Evolutionary conservation across 2,797 vertebrate species (phyloP), one percentile per base, ranked within the genome.

Genomic region (Eospalax fontanierii): DNA sequence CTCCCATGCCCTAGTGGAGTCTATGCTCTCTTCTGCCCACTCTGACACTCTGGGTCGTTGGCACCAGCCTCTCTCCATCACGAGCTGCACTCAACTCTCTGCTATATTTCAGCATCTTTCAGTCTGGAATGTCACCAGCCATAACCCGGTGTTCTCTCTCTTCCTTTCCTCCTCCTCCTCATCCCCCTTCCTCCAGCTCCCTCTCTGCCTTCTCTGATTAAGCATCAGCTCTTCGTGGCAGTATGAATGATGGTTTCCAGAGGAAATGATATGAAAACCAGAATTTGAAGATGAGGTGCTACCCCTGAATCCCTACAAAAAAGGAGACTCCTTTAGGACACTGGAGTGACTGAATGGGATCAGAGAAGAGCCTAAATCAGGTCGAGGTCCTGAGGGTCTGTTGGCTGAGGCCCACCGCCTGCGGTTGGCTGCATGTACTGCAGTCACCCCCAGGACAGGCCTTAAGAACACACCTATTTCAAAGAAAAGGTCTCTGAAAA

Each of bases 241-340:
- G 33, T 74, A 73, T 21, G 54, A 96, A 92, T 16, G 38, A 83
- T 91, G 46, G 21, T 59, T 93, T 66, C 74, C 35, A 78, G 75
- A 63, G 26, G 59, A 54, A 94, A 65, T 12, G 50, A 33, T 11
- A 4, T 50, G 18, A 10, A 24, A 40, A 18, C 12, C 50, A 35
- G 28, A 84, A 73, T 54, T 33, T 28, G 71, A 76, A 80, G 46
- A 50, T 50, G 46, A 50, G 6, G 46, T 6, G 46, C 46, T 11
- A 50, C 6, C 46, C 46, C 46, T n/a, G n/a, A 50, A 6, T 6
- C 11, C 46, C 46, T 50, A 50, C 46, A 50, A 66, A 30, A 65
- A 40, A 18, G 33, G 15, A 28, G 57, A 70, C 18, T 14, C 35
- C 24, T 0, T 0, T 18, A 9, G 4, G 8, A 4, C 24, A 19